Conservation (phyloP, 1,140 invertebrate genomes). For the Meloidogyne chitwoodi region DNA sequence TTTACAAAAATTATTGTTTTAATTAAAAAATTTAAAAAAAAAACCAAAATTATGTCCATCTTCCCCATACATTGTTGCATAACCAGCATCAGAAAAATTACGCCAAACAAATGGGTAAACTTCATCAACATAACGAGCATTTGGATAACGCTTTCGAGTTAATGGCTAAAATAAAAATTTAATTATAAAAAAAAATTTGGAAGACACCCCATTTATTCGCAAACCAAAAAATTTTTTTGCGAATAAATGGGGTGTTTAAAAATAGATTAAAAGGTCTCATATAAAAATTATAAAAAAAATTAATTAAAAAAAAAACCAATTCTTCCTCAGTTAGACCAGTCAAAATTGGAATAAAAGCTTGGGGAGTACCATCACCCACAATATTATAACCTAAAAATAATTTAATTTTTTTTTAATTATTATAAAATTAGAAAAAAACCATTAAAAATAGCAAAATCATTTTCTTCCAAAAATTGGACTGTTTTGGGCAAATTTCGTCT, state of each 20-base stretch:
- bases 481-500: constrained; percentile 78
- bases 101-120: constrained; percentile 69
- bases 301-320: constrained; percentile 62
- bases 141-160: constrained; percentile 71
- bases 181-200: no score
- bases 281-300: constrained; percentile 63
- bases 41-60: constrained; percentile 74
- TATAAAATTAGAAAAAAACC: constrained; percentile 21
- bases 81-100: constrained; percentile 66
- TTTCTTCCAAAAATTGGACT: constrained; percentile 78
- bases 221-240: no score
- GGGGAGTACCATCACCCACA: constrained; percentile 87
- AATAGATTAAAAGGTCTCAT: no score
- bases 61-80: constrained; percentile 76
- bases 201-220: no score
- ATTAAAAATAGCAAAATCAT: constrained; percentile 62
- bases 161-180: constrained; percentile 36
- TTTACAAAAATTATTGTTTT: background rate
- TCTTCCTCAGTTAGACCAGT: constrained; percentile 81
- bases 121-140: constrained; percentile 69
- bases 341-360: constrained; percentile 82
- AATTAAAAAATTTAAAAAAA: background rate
- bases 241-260: no score
- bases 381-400: constrained; percentile 62
- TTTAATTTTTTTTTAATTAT: background rate